Base-by-base conservation (phyloP, 2,113 vertebrate species). In the Oreocharis arfaki region DNA sequence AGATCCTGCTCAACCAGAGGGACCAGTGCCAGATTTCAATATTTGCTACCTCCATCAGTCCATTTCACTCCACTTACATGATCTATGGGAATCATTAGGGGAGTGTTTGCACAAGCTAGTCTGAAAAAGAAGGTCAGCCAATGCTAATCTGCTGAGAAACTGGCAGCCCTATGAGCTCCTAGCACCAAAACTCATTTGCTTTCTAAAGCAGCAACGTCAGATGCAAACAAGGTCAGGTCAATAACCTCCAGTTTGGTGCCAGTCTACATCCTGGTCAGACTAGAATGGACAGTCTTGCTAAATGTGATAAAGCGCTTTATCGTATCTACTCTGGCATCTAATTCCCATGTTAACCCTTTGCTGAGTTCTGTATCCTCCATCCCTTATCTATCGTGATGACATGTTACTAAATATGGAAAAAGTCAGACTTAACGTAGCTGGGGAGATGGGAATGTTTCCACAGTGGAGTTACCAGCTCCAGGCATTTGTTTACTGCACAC, bases 121-220 rank as follows among this genome's bases (percentile, higher is more conserved):
- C 95, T 68, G 44, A 74, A 71, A 88, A 37, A n/a, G 73, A 82
- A 56, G 79, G 55, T 37, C 80, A 86, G 26, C 33, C 70, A 84
- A 42, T 21, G 86, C 24, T 95, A 68, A 83, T 56, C 90, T 63
- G 35, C 89, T 86, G 89, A 76, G 50, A 94, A 97, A 96, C 89
- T 35, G 95, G 67, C 60, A 92, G 71, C 11, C 28, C 28, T 16
- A 2, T 7, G 17, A 63, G 14, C n/a, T 55, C 0, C 2, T 56
- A 90, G 77, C 22, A 86, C 61, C 57, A 94, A 65, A 44, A 39
- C 27, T 41, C 44, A 14, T 75, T 73, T 95, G 71, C 46, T 92
- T 57, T 18, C 11, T 91, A 92, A 93, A 83, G 63, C 64, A 35
- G 42, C 39, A n/a, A 64, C 3, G 5, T 89, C 67, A 94, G 33